Evolutionary conservation across 2,113 vertebrate genomes (phyloP).

Genomic region (Eonycteris spelaea): DNA sequence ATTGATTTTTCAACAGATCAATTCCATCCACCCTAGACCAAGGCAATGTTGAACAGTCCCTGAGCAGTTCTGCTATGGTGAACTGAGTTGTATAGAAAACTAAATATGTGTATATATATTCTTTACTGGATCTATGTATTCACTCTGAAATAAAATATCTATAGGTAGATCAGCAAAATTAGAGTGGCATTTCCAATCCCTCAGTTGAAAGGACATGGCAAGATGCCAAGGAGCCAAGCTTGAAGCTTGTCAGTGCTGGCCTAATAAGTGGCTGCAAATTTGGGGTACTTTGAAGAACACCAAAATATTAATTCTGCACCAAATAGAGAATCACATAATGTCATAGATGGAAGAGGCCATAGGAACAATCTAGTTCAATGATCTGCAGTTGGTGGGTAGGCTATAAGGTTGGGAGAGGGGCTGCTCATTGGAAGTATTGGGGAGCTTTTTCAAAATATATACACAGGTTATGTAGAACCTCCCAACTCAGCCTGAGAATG

Average conservation of each 20-base stretch:
- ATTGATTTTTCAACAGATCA: slow-evolving; percentile 63
- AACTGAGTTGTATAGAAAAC: not conserved
- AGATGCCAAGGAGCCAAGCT: not conserved
- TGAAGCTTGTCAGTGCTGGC: not conserved
- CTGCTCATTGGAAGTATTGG: not conserved
- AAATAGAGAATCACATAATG: not conserved
- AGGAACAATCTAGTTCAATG: not conserved
- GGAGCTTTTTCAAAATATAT: not conserved
- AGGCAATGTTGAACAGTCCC: not conserved
- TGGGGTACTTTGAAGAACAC: not conserved
- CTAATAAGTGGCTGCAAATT: not conserved
- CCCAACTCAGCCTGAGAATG: not conserved
- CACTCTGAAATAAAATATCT: not conserved
- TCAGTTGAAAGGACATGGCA: slow-evolving; percentile 9
- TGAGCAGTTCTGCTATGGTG: not conserved
- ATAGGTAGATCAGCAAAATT: not conserved
- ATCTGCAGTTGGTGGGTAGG: not conserved
- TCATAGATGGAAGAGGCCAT: not conserved
- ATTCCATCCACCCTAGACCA: not conserved
- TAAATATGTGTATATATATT: not conserved
- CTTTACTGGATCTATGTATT: not conserved
- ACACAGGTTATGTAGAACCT: not conserved
- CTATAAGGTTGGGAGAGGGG: not conserved
- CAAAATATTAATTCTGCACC: not conserved
- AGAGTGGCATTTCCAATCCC: not conserved